Evolutionary conservation across 2,113 vertebrate species (phyloP).

Genomic region (Nothoprocta pentlandii): DNA sequence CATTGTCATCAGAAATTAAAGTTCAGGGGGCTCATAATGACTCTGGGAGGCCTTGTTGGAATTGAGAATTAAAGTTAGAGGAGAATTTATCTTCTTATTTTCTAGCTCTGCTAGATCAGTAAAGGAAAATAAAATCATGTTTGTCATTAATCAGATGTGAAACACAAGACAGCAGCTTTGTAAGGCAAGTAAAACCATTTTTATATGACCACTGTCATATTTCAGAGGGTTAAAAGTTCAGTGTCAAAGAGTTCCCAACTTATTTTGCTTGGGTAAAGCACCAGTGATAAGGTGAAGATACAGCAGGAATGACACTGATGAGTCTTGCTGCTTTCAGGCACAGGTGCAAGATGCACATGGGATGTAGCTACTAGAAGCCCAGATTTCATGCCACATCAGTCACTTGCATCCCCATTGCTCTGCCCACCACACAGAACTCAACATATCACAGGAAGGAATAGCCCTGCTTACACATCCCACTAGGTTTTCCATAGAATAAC

Average conservation of each 20-base stretch:
- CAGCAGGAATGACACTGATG: not conserved
- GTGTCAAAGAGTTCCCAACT: not conserved
- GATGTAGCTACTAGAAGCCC: not conserved
- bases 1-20: not conserved
- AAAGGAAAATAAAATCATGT: not conserved
- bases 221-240: not conserved
- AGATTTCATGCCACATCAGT: not conserved
- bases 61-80: not conserved
- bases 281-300: not conserved
- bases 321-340: not conserved
- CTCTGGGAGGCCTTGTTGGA: not conserved
- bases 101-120: not conserved
- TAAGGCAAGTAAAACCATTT: not conserved
- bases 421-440: not conserved
- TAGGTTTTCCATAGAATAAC: not conserved
- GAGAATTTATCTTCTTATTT: not conserved
- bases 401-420: not conserved
- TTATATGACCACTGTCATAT: not conserved
- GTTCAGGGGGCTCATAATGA: not conserved
- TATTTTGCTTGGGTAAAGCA: not conserved
- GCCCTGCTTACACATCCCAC: rapidly evolving
- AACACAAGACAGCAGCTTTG: not conserved
- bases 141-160: not conserved
- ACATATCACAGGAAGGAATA: not conserved
- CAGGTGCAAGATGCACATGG: not conserved